Conservation (phyloP, 2,113 vertebrate species). For the Felis catus region F.catus_Fca126_mat1.0 CM031423.1:44497501-44498000, state of each 20-base stretch:
- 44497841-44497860: neutral
- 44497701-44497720: conserved; percentile 8
- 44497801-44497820: neutral
- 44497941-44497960: neutral
- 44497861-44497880: neutral
- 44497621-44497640: neutral
- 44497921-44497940: neutral
- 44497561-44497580: neutral
- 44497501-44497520: neutral
- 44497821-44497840: neutral
- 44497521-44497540: neutral
- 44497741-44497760: neutral
- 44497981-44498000: neutral
- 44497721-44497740: neutral
- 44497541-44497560: neutral
- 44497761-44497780: neutral
- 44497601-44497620: neutral
- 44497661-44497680: neutral
- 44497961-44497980: neutral
- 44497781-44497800: conserved; percentile 22
- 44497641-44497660: neutral
- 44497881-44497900: neutral
- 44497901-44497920: neutral
- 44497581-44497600: neutral
- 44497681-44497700: conserved; percentile 24